phyloP scores from a whole-genome alignment of 1,140 invertebrate species.

The Apis laboriosa region DNA sequence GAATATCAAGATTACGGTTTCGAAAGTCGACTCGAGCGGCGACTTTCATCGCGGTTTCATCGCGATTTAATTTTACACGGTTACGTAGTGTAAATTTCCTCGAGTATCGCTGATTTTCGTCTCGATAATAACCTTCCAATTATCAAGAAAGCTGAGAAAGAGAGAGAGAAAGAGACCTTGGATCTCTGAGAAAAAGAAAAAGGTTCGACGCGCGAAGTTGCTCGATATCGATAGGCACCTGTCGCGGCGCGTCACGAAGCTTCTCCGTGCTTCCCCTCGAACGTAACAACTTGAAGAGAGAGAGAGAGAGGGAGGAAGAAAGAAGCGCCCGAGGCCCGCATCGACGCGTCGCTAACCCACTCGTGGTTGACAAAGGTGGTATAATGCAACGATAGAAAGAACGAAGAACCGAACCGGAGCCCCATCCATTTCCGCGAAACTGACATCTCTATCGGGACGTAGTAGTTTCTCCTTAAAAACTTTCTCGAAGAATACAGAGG shows the following conservation, averaged over 20 bases:
- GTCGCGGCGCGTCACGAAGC: slow-evolving; percentile 4
- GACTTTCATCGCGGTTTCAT: slow-evolving; percentile 21
- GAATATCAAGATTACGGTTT: slow-evolving; percentile 11
- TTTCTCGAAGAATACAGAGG: slow-evolving; percentile 42
- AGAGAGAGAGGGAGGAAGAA: too few species aligned
- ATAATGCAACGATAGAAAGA: slow-evolving; percentile 56
- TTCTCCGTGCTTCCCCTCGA: background rate
- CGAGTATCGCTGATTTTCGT: background rate
- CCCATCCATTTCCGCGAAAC: slow-evolving; percentile 61
- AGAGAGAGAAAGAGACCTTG: background rate
- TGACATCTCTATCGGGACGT: slow-evolving; percentile 66
- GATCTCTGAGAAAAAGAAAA: background rate
- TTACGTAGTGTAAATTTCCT: background rate
- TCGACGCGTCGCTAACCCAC: slow-evolving; percentile 59
- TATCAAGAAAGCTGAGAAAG: background rate
- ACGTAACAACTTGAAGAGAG: slow-evolving; percentile 14
- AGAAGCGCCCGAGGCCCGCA: slow-evolving; percentile 12
- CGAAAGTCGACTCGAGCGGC: background rate
- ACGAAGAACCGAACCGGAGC: slow-evolving; percentile 24
- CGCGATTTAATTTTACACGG: slow-evolving; percentile 1
- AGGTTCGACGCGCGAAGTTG: background rate
- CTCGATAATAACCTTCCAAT: background rate
- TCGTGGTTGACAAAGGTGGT: slow-evolving; percentile 63
- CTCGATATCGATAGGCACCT: slow-evolving; percentile 33
- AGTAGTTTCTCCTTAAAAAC: slow-evolving; percentile 65